These are phyloP conservation scores for Camponotus pennsylvanicus DNA, from an alignment of 1,140 invertebrate species.

Conservation along the genomic window DNA sequence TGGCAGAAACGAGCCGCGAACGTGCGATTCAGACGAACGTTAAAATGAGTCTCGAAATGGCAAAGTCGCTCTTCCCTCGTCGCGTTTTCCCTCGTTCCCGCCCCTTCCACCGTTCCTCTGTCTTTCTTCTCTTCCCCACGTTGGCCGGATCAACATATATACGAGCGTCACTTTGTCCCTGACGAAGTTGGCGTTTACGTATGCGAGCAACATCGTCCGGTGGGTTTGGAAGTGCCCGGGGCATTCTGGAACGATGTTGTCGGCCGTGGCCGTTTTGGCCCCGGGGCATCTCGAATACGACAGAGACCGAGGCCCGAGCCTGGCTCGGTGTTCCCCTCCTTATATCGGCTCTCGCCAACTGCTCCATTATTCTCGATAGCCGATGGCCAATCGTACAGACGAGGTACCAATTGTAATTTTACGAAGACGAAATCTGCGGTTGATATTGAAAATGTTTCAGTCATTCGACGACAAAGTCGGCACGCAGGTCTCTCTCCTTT, in stretches of 20 bases:
- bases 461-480: conserved; percentile 4
- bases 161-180: conserved; percentile 80
- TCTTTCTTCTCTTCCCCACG: neutral
- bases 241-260: conserved; percentile 81
- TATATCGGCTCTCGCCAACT: conserved; percentile 81
- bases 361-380: conserved; percentile 82
- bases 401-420: conserved; percentile 81
- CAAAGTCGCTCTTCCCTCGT: conserved; percentile 46
- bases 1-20: conserved; percentile 55
- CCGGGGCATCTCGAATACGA: conserved; percentile 75
- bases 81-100: neutral
- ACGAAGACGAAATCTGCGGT: conserved; percentile 71
- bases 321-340: conserved; percentile 75
- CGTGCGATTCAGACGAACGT: conserved; percentile 49
- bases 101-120: no score
- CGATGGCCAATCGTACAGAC: conserved; percentile 80
- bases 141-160: conserved; percentile 56
- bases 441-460: conserved; percentile 26
- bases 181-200: conserved; percentile 79
- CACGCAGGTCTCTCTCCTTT: neutral
- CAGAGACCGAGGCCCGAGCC: conserved; percentile 66
- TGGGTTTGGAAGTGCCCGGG: conserved; percentile 77
- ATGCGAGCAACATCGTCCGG: conserved; percentile 77
- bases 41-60: conserved; percentile 68
- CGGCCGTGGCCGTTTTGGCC: conserved; percentile 81